phyloP scores from a whole-genome alignment of 2,888 invertebrate species.

The Phaedon cochleariae region DNA sequence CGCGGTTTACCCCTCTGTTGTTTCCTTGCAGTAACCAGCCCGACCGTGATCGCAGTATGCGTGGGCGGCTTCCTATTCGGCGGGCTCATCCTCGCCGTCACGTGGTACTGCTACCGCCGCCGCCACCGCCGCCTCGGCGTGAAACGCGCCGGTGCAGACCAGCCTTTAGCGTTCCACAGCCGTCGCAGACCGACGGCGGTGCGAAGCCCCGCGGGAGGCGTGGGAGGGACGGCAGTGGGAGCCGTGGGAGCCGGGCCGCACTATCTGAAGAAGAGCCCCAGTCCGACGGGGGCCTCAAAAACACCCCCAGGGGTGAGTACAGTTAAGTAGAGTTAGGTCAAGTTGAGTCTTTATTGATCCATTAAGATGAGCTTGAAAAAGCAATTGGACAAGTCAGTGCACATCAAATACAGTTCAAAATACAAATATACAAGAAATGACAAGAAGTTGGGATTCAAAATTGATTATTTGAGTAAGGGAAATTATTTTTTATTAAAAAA shows the following conservation, averaged over 20 bases:
- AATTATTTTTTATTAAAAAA: too few relatives aligned
- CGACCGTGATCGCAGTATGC: constrained; percentile 70
- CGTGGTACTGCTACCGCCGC: constrained; percentile 73
- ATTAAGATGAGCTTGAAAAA: too few relatives aligned
- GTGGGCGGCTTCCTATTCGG: constrained; percentile 69
- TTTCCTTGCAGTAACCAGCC: constrained; percentile 56
- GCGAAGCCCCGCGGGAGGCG: constrained; percentile 79
- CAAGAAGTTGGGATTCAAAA: too few relatives aligned
- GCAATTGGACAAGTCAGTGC: too few relatives aligned
- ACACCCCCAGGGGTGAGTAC: constrained; percentile 66
- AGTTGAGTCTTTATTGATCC: too few relatives aligned
- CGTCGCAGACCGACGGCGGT: constrained; percentile 83
- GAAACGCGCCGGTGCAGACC: constrained; percentile 69
- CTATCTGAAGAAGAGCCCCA: constrained; percentile 92
- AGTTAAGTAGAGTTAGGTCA: too few relatives aligned
- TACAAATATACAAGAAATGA: too few relatives aligned
- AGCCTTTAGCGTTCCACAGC: constrained; percentile 72
- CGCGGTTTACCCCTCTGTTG: too few relatives aligned
- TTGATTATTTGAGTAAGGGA: too few relatives aligned
- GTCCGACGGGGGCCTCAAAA: constrained; percentile 76
- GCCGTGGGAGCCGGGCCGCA: constrained; percentile 67
- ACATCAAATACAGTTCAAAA: too few relatives aligned
- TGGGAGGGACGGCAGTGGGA: constrained; percentile 64
- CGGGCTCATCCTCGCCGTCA: constrained; percentile 68
- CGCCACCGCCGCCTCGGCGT: too few relatives aligned